Conservation (phyloP, 2,888 invertebrate species). For the Agrochola lota region DNA sequence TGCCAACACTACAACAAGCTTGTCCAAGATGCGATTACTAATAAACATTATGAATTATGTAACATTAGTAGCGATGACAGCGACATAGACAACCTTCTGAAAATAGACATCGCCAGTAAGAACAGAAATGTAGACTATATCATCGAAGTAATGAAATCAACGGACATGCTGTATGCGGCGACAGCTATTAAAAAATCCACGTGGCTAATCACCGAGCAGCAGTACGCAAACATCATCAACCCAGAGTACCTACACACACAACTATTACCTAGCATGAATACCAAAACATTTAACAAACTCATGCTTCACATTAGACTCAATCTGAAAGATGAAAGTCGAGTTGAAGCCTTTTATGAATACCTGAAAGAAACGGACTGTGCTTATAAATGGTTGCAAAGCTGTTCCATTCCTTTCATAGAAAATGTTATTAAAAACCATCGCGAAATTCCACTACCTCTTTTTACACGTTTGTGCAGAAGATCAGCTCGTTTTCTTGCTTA, state of each 20-base stretch:
- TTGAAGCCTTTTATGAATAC: slow-evolving; percentile 79
- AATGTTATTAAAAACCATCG: slow-evolving; percentile 69
- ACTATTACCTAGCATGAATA: slow-evolving; percentile 79
- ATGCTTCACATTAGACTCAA: slow-evolving; percentile 78
- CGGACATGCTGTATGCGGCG: slow-evolving; percentile 81
- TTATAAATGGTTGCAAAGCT: slow-evolving; percentile 81
- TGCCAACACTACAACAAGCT: slow-evolving; percentile 76
- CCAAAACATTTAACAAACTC: slow-evolving; percentile 79
- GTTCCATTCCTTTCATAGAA: slow-evolving; percentile 77
- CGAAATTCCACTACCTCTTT: slow-evolving; percentile 60
- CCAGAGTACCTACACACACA: slow-evolving; percentile 77
- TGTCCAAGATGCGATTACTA: slow-evolving; percentile 67
- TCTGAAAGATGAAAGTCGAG: slow-evolving; percentile 78
- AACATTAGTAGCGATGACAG: slow-evolving; percentile 68
- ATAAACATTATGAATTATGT: slow-evolving; percentile 57
- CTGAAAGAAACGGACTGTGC: slow-evolving; percentile 68
- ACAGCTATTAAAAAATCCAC: slow-evolving; percentile 78
- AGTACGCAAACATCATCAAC: slow-evolving; percentile 80
- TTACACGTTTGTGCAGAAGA: slow-evolving; percentile 75
- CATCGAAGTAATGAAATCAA: slow-evolving; percentile 76
- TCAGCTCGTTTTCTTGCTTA: slow-evolving; percentile 71
- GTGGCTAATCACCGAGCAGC: slow-evolving; percentile 80
- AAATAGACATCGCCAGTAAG: slow-evolving; percentile 79
- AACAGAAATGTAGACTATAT: slow-evolving; percentile 77
- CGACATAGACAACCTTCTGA: slow-evolving; percentile 78